Percentiles rank a stretch among this genome's conserved stretches.
These are phyloP conservation scores for Holotrichia oblita DNA, from an alignment of 1,140 invertebrate species.

Conservation along the genomic window DNA sequence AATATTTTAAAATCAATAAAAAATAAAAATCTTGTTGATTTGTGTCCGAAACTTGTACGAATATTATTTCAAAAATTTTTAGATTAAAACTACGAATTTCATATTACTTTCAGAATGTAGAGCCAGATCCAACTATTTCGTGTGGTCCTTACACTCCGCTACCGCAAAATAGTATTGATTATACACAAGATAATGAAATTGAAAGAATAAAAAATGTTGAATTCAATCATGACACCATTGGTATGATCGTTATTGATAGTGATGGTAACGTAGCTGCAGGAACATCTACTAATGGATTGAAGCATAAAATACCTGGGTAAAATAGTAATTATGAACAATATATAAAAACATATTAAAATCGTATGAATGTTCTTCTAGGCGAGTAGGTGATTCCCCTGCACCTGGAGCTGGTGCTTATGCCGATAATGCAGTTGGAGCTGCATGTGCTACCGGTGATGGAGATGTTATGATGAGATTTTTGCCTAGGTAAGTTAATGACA, in stretches of 20 bases:
- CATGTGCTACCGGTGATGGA: conserved; percentile 94
- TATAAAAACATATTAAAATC: neutral
- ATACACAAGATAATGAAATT: conserved; percentile 50
- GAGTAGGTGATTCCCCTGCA: conserved; percentile 95
- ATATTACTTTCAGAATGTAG: conserved; percentile 85
- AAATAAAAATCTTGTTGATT: too few species aligned
- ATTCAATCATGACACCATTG: conserved; percentile 96
- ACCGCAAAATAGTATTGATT: conserved; percentile 49
- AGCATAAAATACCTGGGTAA: conserved; percentile 93
- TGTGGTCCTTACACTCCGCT: conserved; percentile 90
- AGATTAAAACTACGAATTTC: too few species aligned
- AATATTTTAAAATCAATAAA: too few species aligned
- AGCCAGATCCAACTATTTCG: conserved; percentile 78
- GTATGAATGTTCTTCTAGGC: conserved; percentile 60
- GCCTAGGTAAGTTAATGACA: conserved; percentile 74
- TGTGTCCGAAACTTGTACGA: too few species aligned
- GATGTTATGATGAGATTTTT: conserved; percentile 96
- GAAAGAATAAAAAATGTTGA: conserved; percentile 53
- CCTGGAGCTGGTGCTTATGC: conserved; percentile 94
- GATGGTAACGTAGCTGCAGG: conserved; percentile 85
- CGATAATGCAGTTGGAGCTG: conserved; percentile 88
- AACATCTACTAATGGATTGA: conserved; percentile 96
- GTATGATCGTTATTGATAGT: conserved; percentile 90
- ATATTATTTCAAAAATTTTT: too few species aligned
- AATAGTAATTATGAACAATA: conserved; percentile 33